Evolutionary conservation across 2,888 invertebrate species (phyloP), one percentile per base, ranked within the genome.

Genomic region (Neoascia interrupta): DNA sequence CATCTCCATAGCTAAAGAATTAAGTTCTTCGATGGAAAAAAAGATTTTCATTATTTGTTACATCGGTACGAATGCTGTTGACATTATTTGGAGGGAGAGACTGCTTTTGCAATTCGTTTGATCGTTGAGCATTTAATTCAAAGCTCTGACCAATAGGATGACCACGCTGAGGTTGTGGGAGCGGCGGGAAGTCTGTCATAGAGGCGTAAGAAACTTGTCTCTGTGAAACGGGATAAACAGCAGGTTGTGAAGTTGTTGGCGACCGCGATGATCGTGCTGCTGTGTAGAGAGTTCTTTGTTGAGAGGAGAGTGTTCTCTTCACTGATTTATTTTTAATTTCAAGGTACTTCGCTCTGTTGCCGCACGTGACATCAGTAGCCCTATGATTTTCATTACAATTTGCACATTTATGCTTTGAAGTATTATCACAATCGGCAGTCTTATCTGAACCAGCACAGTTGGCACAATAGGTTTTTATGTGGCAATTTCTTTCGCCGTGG

Each of bases 401-500:
- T 3, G 4, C 31, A 16, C 49, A 49, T 11, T 49, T 47, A 8
- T 26, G 18, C 13, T 8, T 0, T 11, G 19, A 11, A 2, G 6
- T 4, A 16, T 51, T 39, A 6, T 8, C 13, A 21, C 54, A 54
- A 0, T 37, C 10, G 19, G 15, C 26, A 28, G 41, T 39, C n/a
- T 39, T 23, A 26, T 54, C 21, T 19, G 11, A n/a, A 23, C 53
- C 39, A 23, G 26, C 53, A 13, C 37, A 54, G 23, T 28, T 6
- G 6, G 41, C 15, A 28, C 56, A 56, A 15, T 41, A 56, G 10
- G 56, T 15, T 18, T 56, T 56, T 6, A 39, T 19, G 11, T 56
- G n/a, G 41, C 41, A 56, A 11, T 56, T 56, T 18, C 18, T 10
- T 11, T 39, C 56, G 19, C 56, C 56, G 13, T 56, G 56, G 1